A percentile compares a stretch with the other conserved stretches of the same genome.
phyloP scores from a whole-genome alignment of 2,888 invertebrate species.

The Pilophorus perplexus region DNA sequence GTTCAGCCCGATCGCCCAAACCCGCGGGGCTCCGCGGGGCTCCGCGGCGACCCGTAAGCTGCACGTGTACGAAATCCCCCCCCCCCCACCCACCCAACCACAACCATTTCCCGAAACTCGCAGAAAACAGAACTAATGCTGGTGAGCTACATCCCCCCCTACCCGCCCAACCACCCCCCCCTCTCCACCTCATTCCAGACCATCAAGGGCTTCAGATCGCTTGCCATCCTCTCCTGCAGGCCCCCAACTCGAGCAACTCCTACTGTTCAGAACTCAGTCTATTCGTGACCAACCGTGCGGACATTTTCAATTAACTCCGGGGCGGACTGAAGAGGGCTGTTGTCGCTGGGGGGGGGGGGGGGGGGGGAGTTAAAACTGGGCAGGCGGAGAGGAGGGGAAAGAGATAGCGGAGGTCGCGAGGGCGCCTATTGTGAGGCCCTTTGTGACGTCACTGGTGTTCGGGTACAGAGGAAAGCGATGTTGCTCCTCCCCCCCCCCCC shows the following conservation, averaged over 20 bases:
- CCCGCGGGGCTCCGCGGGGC: too few species aligned
- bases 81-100: not conserved
- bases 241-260: constrained; percentile 11
- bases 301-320: constrained; percentile 38
- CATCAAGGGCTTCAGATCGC: not conserved
- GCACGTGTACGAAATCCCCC: not conserved
- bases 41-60: too few species aligned
- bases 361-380: not conserved
- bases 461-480: too few species aligned
- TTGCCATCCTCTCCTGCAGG: not conserved
- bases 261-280: constrained; percentile 26
- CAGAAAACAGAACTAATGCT: too few species aligned
- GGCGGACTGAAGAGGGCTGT: not conserved
- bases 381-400: not conserved
- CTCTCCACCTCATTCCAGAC: not conserved
- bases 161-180: too few species aligned
- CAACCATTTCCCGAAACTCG: not conserved
- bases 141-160: too few species aligned
- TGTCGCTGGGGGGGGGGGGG: not conserved
- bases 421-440: constrained; percentile 27
- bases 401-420: constrained; percentile 38
- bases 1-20: too few species aligned
- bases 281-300: constrained; percentile 38
- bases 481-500: too few species aligned
- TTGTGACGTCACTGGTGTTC: constrained; percentile 29